A percentile compares a stretch with the other conserved stretches of the same genome.
phyloP scores from a whole-genome alignment of 92 coral and sea anemone genomes.

The Hydrozoanthus gracilis region DNA sequence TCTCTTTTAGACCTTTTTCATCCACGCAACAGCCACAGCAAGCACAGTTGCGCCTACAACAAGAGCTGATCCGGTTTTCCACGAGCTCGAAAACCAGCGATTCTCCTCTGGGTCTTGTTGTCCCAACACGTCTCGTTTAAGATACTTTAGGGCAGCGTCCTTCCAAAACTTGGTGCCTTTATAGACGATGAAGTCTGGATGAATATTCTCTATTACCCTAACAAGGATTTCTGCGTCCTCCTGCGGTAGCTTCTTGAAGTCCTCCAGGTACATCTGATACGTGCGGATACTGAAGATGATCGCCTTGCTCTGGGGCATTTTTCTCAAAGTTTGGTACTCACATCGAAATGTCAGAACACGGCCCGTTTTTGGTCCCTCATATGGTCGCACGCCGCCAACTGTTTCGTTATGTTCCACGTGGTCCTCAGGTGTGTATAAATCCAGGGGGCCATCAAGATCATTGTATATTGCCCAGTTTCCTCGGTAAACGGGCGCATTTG shows the following conservation, averaged over 20 bases:
- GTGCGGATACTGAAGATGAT: constrained; percentile 67
- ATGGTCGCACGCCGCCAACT: constrained; percentile 43
- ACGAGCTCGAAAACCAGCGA: constrained; percentile 11
- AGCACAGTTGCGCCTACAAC: constrained; percentile 6
- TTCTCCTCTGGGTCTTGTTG: neutral
- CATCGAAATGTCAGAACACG: constrained; percentile 63
- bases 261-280: constrained; percentile 56
- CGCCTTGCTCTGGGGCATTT: constrained; percentile 61
- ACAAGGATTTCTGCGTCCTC: constrained; percentile 39
- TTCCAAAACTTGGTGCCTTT: constrained; percentile 59
- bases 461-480: constrained; percentile 74
- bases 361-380: constrained; percentile 69
- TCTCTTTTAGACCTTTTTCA: neutral
- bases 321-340: constrained; percentile 67
- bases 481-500: constrained; percentile 62
- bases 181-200: constrained; percentile 49
- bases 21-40: constrained; percentile 16
- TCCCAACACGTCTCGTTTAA: constrained; percentile 40
- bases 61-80: constrained; percentile 14
- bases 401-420: constrained; percentile 58
- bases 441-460: constrained; percentile 63
- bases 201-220: constrained; percentile 49
- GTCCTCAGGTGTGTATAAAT: constrained; percentile 63
- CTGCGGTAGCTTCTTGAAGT: constrained; percentile 45
- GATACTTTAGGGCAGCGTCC: constrained; percentile 52